A percentile compares a stretch with the other conserved stretches of the same genome.
Conservation (phyloP, 2,888 invertebrate genomes). For the Quadroppia sp. region DNA sequence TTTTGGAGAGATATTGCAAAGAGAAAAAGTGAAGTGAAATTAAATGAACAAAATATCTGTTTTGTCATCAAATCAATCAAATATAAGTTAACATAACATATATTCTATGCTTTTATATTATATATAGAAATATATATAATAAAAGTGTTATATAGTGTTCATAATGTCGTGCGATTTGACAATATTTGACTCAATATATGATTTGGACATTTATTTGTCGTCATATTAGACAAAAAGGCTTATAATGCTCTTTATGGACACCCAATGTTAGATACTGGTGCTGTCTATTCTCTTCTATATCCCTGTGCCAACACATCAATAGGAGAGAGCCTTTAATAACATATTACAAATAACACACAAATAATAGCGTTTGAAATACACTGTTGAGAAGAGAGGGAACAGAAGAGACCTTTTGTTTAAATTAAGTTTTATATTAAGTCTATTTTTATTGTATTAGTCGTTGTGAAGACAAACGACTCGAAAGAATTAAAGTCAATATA, state of each 20-base stretch:
- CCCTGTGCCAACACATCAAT: not conserved
- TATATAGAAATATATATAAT: not conserved
- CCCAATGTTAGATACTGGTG: no score
- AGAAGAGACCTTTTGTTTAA: constrained; percentile 3
- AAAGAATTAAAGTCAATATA: not conserved
- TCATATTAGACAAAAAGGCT: not conserved
- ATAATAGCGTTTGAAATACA: not conserved
- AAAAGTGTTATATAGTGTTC: not conserved
- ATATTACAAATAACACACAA: not conserved
- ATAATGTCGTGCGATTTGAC: constrained; percentile 5
- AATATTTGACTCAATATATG: constrained; percentile 5
- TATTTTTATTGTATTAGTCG: no score
- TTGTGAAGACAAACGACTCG: not conserved
- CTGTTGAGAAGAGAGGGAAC: not conserved
- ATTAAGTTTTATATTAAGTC: not conserved
- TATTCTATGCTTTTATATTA: not conserved
- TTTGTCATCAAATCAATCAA: constrained; percentile 2
- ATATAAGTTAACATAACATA: not conserved
- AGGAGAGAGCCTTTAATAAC: not conserved
- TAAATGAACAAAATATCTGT: not conserved
- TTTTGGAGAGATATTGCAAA: no score
- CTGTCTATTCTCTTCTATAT: not conserved
- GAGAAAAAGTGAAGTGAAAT: not conserved
- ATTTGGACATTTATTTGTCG: not conserved
- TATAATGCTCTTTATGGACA: not conserved